These are phyloP conservation scores for Todiramphus saurophagus DNA, from an alignment of 2,113 vertebrate genomes.

Conservation along the genomic window DNA sequence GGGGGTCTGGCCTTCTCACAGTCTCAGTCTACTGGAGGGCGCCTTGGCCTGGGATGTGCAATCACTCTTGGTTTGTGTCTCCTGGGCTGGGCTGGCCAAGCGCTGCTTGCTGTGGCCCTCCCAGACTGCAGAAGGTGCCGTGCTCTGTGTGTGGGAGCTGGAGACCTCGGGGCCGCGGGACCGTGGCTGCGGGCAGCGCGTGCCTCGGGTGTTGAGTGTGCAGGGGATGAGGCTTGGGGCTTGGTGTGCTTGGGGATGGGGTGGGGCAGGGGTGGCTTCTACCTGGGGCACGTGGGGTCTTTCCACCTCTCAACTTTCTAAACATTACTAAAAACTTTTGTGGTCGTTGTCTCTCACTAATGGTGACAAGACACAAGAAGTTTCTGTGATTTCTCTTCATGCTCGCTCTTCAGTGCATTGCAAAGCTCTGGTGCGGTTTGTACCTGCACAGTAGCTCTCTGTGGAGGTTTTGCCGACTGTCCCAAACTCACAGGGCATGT, in stretches of 20 bases:
- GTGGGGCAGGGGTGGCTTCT: neutral
- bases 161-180: neutral
- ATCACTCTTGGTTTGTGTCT: neutral
- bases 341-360: neutral
- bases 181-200: accelerated
- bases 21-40: neutral
- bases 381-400: neutral
- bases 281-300: accelerated
- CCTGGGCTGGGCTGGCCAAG: neutral
- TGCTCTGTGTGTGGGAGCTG: neutral
- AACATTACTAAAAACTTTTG: neutral
- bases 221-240: neutral
- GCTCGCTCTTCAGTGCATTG: neutral
- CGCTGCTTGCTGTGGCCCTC: accelerated
- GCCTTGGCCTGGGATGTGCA: neutral
- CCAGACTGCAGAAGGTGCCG: neutral
- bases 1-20: too few relatives aligned
- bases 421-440: neutral
- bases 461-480: neutral
- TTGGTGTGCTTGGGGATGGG: too few relatives aligned
- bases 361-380: neutral
- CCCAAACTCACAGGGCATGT: neutral
- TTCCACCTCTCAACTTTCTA: neutral
- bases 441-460: neutral
- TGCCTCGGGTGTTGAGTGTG: too few relatives aligned